These are phyloP conservation scores for Geotria australis DNA, from an alignment of 2,797 vertebrate species.

Conservation along the genomic window DNA sequence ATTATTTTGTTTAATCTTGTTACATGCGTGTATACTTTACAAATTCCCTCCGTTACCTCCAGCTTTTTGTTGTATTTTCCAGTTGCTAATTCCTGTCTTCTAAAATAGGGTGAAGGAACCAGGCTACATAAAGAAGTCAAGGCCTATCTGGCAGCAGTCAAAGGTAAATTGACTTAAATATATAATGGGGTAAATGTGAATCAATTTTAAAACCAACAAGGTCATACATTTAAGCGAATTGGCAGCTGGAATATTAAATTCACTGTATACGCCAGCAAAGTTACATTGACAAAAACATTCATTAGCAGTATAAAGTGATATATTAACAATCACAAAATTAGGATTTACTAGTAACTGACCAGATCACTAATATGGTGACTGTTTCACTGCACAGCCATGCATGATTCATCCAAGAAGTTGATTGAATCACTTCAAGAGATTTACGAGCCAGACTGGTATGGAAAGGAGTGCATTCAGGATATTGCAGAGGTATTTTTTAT, in stretches of 20 bases:
- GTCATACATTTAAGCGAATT: not conserved
- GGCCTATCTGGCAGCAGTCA: constrained; percentile 68
- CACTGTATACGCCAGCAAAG: not conserved
- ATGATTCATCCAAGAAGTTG: constrained; percentile 84
- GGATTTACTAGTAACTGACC: not conserved
- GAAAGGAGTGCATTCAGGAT: constrained; percentile 60
- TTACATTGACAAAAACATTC: not conserved
- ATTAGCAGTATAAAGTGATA: not conserved
- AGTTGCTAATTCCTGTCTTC: constrained; percentile 3
- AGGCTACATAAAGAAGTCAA: constrained; percentile 75
- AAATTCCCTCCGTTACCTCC: no score
- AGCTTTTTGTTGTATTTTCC: no score
- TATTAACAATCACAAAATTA: not conserved
- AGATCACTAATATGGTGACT: constrained; percentile 1
- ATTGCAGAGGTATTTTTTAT: constrained; percentile 45
- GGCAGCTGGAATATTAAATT: not conserved
- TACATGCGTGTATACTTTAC: no score
- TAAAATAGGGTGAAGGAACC: constrained; percentile 47
- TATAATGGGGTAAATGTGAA: no score
- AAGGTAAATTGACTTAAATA: constrained; percentile 24
- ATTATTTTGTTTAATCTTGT: no score
- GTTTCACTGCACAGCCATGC: constrained; percentile 30
- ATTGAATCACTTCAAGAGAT: constrained; percentile 86
- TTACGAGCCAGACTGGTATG: constrained; percentile 86
- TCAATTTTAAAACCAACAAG: no score